Evolutionary conservation across 2,113 vertebrate genomes (phyloP), one percentile per base, ranked within the genome.

Genomic region (Narcine bancroftii): DNA sequence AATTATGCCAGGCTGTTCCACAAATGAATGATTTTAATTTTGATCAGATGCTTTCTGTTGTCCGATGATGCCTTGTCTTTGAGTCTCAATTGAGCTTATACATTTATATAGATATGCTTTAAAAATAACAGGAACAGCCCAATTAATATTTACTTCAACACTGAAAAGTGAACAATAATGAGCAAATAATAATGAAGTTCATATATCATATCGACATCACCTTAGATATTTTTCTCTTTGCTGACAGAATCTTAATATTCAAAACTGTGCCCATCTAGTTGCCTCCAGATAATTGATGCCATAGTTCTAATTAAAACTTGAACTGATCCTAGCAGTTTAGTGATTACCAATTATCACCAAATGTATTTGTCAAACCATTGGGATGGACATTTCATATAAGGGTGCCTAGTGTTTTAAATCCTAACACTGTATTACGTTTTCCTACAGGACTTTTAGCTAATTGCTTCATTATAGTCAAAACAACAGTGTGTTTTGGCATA

Each of bases 401-500:
- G 89, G 65, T 91, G 89, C 29, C 89, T 69, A 91, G 89, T 91
- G 89, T 91, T 91, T 69, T 39, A 91, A 91, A 91, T 91, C 65
- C 89, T 91, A 91, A 91, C 89, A 91, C 89, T 69, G 65, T 91
- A 69, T 91, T 91, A 69, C 89, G 71, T 91, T 91, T 91, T 91
- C 89, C 89, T 91, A 47, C 89, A 91, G 89, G 89, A 91, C 89
- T 91, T 91, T 91, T 45, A 69, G 89, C 89, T 91, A 91, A 91
- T 91, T 91, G 65, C 89, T 91, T 69, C 89, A 91, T 91, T 91
- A 91, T 65, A 91, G 39, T 91, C 89, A 91, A 91, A 66, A 91
- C 89, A 91, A 91, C 89, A 91, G 89, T 91, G 89, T 91, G 89
- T 69, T 91, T 91, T 91, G 89, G 89, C 89, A 91, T 91, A 42